Evolutionary conservation across 2,888 invertebrate species (phyloP), one percentile per base, ranked within the genome.

Genomic region (Caenorhabditis angaria): DNA sequence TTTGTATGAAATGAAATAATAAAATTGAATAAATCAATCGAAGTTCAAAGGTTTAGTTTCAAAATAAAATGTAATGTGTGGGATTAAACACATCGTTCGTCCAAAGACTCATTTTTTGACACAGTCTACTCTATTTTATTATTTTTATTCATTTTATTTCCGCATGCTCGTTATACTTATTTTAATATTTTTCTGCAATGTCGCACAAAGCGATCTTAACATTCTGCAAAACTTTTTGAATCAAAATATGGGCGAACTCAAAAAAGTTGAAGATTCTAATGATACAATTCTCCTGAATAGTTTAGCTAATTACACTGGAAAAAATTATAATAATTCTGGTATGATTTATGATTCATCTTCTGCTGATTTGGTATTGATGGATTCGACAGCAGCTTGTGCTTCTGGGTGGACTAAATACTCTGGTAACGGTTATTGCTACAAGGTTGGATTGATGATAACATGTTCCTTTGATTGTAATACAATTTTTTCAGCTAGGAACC

Each of bases 371-470:
- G 58, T 67, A 24, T 47, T 64, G 3, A 61, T 64, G 64, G 69
- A 64, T 64, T 18, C 48, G 58, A 54, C 65, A 0, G 47, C 54
- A 10, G 14, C 56, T 1, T 70, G 70, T 41, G 70, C 56, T 47
- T 61, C 61, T 8, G 70, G 70, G 12, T 70, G 70, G 70, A 65
- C 12, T 6, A 50, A 61, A 24, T 70, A 47, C 14, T 28, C 27
- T 24, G 70, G 50, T 0, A 70, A 56, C 24, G 65, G 65, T 18
- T 57, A 51, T 56, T 70, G 70, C 20, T 70, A 70, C 27, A 65
- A 57, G 47, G 64, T 63, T 27, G 18, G 62, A 20, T 24, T 27
- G 18, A 8, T 1, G 0, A 18, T 8, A 20, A 18, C 1, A 6
- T 0, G 50, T 27, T 12, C 20, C 1, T 5, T 41, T 54, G 22